Conservation (phyloP, 1,140 invertebrate species). For the Sitophilus oryzae region DNA sequence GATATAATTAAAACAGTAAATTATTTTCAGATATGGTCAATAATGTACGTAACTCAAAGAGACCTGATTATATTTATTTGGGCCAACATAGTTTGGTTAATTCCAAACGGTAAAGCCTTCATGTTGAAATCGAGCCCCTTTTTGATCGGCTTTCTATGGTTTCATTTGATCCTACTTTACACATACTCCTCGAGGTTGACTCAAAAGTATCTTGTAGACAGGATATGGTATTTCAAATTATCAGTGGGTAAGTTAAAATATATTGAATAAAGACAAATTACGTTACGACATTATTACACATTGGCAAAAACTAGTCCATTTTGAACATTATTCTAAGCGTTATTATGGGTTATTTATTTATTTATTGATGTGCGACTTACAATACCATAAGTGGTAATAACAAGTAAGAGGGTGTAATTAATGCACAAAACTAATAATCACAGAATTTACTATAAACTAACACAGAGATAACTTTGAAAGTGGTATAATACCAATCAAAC, state of each 20-base stretch:
- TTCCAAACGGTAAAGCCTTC: constrained; percentile 5
- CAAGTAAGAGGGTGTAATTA: too few relatives aligned
- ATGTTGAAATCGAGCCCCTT: constrained; percentile 16
- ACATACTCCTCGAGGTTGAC: constrained; percentile 10
- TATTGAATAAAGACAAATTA: neutral
- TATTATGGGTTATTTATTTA: too few relatives aligned
- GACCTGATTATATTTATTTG: constrained; percentile 12
- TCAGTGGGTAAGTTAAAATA: neutral
- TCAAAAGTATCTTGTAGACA: constrained; percentile 3
- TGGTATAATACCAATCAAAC: too few relatives aligned
- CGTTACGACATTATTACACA: too few relatives aligned
- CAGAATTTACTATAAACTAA: too few relatives aligned
- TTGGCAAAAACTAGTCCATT: too few relatives aligned
- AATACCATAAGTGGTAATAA: too few relatives aligned
- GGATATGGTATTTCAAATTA: neutral
- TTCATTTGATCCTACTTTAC: constrained; percentile 6
- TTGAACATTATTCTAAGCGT: constrained; percentile 6
- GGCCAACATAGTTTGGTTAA: constrained; percentile 19
- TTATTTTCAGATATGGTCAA: constrained; percentile 18
- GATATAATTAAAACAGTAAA: too few relatives aligned
- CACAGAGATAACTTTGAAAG: too few relatives aligned
- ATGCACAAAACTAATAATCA: too few relatives aligned
- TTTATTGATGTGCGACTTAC: too few relatives aligned
- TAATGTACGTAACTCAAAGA: constrained; percentile 11
- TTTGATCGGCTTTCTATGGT: constrained; percentile 10